These are phyloP conservation scores for Hydroisotoma schaefferi DNA, from an alignment of 2,888 invertebrate genomes.

Conservation along the genomic window DNA sequence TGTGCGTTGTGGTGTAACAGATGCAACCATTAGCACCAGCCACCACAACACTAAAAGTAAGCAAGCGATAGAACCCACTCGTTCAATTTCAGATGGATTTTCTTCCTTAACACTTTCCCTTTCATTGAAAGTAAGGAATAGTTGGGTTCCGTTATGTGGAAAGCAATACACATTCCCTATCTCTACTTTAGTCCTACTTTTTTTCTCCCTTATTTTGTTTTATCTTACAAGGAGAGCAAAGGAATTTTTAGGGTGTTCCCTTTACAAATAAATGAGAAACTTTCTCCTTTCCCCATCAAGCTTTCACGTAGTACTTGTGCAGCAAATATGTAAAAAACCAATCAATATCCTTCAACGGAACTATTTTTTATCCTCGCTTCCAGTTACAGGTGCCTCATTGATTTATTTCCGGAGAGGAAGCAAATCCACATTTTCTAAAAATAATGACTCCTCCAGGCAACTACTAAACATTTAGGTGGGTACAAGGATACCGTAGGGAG, in stretches of 20 bases:
- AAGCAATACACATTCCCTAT: too few relatives aligned
- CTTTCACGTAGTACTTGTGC: slow-evolving; percentile 7
- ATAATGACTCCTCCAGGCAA: too few relatives aligned
- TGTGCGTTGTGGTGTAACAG: slow-evolving; percentile 2
- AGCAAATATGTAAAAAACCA: background rate
- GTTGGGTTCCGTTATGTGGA: too few relatives aligned
- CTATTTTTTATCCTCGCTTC: slow-evolving; percentile 6
- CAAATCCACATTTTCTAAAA: too few relatives aligned
- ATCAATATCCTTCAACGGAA: slow-evolving; percentile 14
- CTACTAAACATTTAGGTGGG: too few relatives aligned
- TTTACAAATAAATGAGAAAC: background rate
- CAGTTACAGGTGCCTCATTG: slow-evolving; percentile 3
- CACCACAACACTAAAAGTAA: background rate
- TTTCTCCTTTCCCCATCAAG: background rate
- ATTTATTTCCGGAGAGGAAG: slow-evolving; percentile 5
- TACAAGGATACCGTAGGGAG: too few relatives aligned
- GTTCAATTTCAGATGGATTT: slow-evolving; percentile 14
- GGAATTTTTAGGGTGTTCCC: background rate
- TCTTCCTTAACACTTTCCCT: slow-evolving; percentile 8
- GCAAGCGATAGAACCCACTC: background rate
- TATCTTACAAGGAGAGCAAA: background rate
- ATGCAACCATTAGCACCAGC: slow-evolving; percentile 14
- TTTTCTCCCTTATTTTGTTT: too few relatives aligned
- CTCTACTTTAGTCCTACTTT: too few relatives aligned
- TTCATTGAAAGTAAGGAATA: background rate